phyloP scores from a whole-genome alignment of 2,888 invertebrate genomes.

The Rhingia rostrata region DNA sequence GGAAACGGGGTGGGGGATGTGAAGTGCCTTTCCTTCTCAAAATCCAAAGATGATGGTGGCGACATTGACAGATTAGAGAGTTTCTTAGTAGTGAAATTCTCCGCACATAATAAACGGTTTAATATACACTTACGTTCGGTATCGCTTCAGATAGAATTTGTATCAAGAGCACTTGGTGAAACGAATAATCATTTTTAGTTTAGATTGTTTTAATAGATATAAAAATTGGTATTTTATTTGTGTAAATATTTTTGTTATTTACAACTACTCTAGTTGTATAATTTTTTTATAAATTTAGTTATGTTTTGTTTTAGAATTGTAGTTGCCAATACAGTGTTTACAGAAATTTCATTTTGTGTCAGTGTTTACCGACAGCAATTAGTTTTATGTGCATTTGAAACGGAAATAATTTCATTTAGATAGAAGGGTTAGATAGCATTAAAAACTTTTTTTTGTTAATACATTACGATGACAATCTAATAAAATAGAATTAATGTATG shows the following conservation, averaged over 20 bases:
- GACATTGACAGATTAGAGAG: conserved; percentile 18
- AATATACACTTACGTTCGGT: not conserved
- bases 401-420: too few species aligned
- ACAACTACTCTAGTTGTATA: too few species aligned
- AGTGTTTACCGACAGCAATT: too few species aligned
- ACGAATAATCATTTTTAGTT: not conserved
- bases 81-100: conserved; percentile 17
- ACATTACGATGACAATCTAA: too few species aligned
- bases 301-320: too few species aligned
- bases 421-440: too few species aligned
- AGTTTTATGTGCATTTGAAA: too few species aligned
- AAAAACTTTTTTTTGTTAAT: too few species aligned
- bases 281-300: too few species aligned
- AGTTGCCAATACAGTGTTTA: too few species aligned
- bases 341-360: too few species aligned
- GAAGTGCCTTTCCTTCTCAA: conserved; percentile 1
- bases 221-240: conserved; percentile 5
- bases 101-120: not conserved
- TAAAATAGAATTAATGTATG: too few species aligned
- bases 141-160: not conserved
- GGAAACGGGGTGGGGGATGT: not conserved
- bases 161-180: conserved; percentile 7
- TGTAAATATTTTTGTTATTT: conserved; percentile 6
- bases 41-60: not conserved
- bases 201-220: conserved; percentile 2